Base-by-base conservation (phyloP, 2,113 vertebrate species). In the Sakesphorus luctuosus region DNA sequence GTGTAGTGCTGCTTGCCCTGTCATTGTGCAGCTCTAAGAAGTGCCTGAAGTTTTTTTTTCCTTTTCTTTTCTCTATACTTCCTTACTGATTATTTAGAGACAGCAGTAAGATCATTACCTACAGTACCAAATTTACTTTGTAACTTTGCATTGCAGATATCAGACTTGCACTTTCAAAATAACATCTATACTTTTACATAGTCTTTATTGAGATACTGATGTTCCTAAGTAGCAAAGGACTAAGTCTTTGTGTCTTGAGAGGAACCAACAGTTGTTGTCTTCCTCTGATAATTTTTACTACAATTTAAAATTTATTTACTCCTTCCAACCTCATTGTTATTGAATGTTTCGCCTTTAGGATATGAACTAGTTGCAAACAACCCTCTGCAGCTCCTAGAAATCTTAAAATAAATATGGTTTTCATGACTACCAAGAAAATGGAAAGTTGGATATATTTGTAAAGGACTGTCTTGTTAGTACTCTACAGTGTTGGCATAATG, bases 401-500 rank as follows among this genome's bases (percentile, higher is more conserved):
- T 73, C n/a, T 94, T 87, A 76, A 93, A 93, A 93, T 89, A 80
- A 89, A 88, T 63, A 63, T 71, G 11, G 17, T 85, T 33, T 92
- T 92, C 93, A 56, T 82, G 55, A 74, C 50, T 92, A 95, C 65
- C 18, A 18, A 87, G 91, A 96, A 97, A 96, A 71, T 66, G 83
- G 53, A 58, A 83, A 87, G 50, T 46, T 89, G 85, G 66, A 65
- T 74, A 58, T 59, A 77, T 89, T 89, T 90, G 62, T 86, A 93
- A 78, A 24, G 68, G 50, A 20, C 56, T 93, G 88, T 80, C 85
- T 97, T 86, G 89, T 96, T 97, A 97, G 94, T 90, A 97, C 92
- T 93, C 83, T 89, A 94, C 84, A 96, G 67, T 93, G 66, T 94
- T 98, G 98, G 97, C 97, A 98, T 93, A 92, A 90, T 87, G 78